Base-by-base conservation (phyloP, 2,888 invertebrate species). In the Troides oblongomaculatus region DNA sequence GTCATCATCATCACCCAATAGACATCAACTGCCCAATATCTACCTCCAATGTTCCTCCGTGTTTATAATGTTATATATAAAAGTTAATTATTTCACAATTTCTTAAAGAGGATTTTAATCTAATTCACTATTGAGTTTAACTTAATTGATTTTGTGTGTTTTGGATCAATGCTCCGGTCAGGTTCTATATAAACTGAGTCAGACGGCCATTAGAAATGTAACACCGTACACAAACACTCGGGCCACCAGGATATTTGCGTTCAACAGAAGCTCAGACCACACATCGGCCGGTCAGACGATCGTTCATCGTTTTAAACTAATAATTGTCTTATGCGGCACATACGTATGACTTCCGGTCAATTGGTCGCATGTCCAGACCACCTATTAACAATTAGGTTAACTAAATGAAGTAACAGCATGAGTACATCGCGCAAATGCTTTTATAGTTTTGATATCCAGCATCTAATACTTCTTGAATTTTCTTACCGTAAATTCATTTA, bases 271-370 rank as follows among this genome's bases (percentile, higher is more conserved):
- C 64, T 12, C 18, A 36, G 70, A 67, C 70, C 70, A 70, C 70
- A 70, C 70, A 63, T 43, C 43, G 66, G 53, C 12, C 46, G 36
- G 18, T 53, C 70, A 36, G 21, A 63, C 36, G 63, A 58, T 56
- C 66, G 59, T 66, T 18, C 64, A 66, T 60, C 60, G 57, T 63
- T 70, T 68, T 64, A 67, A 71, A 71, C 64, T 64, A 71, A 71
- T 71, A 71, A 71, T 71, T 71, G 70, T 63, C 57, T 62, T 64
- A 59, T 58, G 57, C 46, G 46, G 46, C 63, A 58, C 67, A 64
- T 67, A 71, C 43, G 70, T 62, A 71, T 64, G 67, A 71, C 67
- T 71, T 71, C 70, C 70, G 70, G 61, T 53, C 67, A 69, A 64
- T 69, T 69, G 69, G 64, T 69, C 62, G 56, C 30, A 39, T n/a